Evolutionary conservation across 1,140 invertebrate species (phyloP).

Genomic region (Saccostrea cuccullata): DNA sequence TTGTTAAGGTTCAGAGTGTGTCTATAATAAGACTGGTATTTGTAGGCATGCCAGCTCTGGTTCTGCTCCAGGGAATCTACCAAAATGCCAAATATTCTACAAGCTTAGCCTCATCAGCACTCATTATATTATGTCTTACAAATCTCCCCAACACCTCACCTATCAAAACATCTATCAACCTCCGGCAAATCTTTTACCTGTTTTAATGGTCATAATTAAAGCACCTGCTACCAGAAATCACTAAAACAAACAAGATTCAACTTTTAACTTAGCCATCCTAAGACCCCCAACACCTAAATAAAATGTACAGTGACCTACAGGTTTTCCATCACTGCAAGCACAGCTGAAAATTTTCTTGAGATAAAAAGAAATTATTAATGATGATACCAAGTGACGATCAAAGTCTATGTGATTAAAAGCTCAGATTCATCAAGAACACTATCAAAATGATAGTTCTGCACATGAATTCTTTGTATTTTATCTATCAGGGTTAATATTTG

Average conservation of each 20-base stretch:
- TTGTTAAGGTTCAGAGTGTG: not conserved
- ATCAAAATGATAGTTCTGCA: constrained; percentile 2
- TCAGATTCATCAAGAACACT: not conserved
- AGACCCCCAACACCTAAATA: not conserved
- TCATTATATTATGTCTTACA: constrained; percentile 30
- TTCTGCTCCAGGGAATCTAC: constrained; percentile 16
- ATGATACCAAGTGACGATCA: not conserved
- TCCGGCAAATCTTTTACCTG: not conserved
- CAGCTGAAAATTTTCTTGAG: not conserved
- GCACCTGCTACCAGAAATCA: constrained; percentile 8
- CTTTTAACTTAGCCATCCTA: not conserved
- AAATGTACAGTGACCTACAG: constrained; percentile 8
- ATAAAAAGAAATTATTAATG: constrained; percentile 6
- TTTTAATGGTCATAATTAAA: constrained; percentile 7
- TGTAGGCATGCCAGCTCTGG: constrained; percentile 16
- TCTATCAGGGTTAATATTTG: constrained; percentile 2
- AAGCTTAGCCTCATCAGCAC: constrained; percentile 4
- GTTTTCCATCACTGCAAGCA: not conserved
- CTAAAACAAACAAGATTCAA: not conserved
- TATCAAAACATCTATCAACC: constrained; percentile 21
- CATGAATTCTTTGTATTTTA: constrained; percentile 1
- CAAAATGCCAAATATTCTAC: constrained; percentile 16
- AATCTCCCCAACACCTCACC: constrained; percentile 15
- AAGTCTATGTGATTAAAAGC: not conserved
- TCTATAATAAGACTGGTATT: constrained; percentile 24